phyloP scores from a whole-genome alignment of 2,888 invertebrate genomes.

The Meiosimyza platycephala region DNA sequence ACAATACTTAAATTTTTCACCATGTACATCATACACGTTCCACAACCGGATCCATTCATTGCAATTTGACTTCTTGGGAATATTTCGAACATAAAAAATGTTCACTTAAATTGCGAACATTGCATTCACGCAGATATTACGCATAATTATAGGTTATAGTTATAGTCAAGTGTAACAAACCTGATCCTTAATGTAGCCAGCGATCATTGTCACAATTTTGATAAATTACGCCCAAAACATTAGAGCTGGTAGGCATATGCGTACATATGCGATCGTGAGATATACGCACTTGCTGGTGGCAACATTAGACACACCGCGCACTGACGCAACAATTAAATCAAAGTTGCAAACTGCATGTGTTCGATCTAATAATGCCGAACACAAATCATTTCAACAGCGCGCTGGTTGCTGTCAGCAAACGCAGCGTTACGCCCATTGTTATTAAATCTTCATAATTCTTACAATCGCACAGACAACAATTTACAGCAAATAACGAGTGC shows the following conservation, averaged over 20 bases:
- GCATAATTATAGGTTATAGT: slow-evolving; percentile 22
- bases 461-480: background rate
- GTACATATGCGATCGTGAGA: too few relatives aligned
- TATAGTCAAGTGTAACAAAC: slow-evolving; percentile 3
- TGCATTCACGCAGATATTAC: slow-evolving; percentile 24
- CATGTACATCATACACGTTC: too few relatives aligned
- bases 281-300: too few relatives aligned
- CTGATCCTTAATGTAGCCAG: too few relatives aligned
- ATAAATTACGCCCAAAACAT: too few relatives aligned
- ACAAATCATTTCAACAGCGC: background rate
- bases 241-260: too few relatives aligned
- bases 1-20: too few relatives aligned
- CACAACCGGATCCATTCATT: slow-evolving; percentile 36
- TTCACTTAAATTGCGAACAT: slow-evolving; percentile 19
- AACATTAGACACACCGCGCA: too few relatives aligned
- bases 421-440: slow-evolving; percentile 32
- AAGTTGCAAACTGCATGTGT: too few relatives aligned
- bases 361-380: too few relatives aligned
- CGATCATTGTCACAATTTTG: too few relatives aligned
- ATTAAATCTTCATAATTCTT: slow-evolving; percentile 31
- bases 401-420: slow-evolving; percentile 12
- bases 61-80: slow-evolving; percentile 24
- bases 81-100: slow-evolving; percentile 29
- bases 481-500: background rate
- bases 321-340: too few relatives aligned